Percentiles rank a stretch among this genome's conserved stretches.
These are phyloP conservation scores for Rotaria sp. DNA, from an alignment of 2,888 invertebrate genomes.

Conservation along the genomic window DNA sequence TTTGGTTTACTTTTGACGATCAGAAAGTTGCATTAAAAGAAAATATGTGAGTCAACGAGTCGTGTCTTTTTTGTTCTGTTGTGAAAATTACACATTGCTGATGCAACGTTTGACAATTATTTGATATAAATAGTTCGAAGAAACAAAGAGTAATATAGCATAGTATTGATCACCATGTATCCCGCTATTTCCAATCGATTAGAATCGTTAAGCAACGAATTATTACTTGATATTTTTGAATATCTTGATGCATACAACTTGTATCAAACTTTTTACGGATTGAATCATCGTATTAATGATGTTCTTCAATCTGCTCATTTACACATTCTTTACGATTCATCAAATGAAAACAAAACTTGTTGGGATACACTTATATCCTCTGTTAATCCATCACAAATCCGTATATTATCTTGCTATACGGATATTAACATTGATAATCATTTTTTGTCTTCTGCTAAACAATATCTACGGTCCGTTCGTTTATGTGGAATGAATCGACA, in stretches of 20 bases:
- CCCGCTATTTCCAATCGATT: no score
- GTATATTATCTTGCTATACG: not conserved
- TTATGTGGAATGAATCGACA: not conserved
- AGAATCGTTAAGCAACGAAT: no score
- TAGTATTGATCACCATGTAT: no score
- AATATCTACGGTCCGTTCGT: not conserved
- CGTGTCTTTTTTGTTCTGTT: no score
- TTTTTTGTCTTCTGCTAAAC: not conserved
- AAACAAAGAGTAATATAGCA: no score
- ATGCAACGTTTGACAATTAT: no score
- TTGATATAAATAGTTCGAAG: no score
- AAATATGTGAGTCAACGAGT: no score
- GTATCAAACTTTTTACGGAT: not conserved
- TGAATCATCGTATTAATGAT: not conserved
- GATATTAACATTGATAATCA: not conserved
- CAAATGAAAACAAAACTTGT: not conserved
- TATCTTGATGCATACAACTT: not conserved
- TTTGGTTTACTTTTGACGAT: no score
- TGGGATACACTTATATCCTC: not conserved
- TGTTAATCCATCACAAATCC: not conserved
- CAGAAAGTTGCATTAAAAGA: no score
- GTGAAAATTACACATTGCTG: no score
- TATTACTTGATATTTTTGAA: not conserved
- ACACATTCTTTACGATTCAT: not conserved
- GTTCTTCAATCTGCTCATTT: not conserved